Conservation (phyloP, 2,888 invertebrate genomes). For the Leucophora obtusa region DNA sequence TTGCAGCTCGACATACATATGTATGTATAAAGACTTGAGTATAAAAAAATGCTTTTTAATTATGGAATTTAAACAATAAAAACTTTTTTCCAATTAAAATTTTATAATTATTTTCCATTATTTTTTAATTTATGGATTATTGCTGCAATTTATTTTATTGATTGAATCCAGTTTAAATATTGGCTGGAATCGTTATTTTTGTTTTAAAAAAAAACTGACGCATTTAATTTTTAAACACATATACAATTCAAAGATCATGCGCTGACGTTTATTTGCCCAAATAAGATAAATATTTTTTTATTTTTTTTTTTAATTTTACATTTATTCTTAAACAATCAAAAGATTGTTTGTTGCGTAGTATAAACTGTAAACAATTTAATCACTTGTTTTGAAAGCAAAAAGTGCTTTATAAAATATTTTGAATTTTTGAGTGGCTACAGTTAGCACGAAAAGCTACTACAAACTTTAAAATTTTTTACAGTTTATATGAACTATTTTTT, state of each 20-base stretch:
- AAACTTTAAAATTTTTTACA: too few species aligned
- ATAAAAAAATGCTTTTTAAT: too few species aligned
- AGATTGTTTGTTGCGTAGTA: neutral
- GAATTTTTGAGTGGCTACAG: neutral
- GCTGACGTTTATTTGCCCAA: neutral
- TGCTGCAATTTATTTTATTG: neutral
- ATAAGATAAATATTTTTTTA: neutral
- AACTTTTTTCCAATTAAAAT: neutral
- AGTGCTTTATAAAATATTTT: neutral
- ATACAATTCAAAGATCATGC: neutral
- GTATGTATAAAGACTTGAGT: too few species aligned
- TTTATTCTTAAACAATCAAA: neutral
- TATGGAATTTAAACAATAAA: neutral
- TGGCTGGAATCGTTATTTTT: neutral
- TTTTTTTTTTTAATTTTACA: too few species aligned
- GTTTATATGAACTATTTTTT: too few species aligned
- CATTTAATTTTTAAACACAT: neutral
- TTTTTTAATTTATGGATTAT: neutral
- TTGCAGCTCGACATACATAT: neutral
- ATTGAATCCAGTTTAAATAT: neutral
- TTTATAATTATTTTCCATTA: neutral
- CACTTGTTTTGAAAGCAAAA: neutral
- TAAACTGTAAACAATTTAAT: neutral
- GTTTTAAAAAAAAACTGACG: neutral
- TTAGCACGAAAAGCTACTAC: neutral